phyloP scores from a whole-genome alignment of 2,113 vertebrate genomes.

The Oxyura jamaicensis region DNA sequence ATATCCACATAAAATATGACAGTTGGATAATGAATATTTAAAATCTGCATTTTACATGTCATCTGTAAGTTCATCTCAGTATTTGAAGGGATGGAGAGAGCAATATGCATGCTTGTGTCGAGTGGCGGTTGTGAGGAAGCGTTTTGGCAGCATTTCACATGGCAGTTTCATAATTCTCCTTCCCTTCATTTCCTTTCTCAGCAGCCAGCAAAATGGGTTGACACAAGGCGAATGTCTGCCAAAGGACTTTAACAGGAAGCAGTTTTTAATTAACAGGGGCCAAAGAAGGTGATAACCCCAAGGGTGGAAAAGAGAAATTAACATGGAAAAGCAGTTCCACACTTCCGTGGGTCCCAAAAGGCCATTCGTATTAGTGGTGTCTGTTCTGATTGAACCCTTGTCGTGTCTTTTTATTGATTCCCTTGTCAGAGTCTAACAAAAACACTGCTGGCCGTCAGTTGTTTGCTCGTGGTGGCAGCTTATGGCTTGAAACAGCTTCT shows the following conservation, averaged over 20 bases:
- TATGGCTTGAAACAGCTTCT: conserved; percentile 46
- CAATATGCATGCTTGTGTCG: neutral
- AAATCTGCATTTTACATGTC: neutral
- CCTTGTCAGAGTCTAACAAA: conserved; percentile 78
- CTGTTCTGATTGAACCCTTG: conserved; percentile 81
- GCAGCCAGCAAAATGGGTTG: conserved; percentile 70
- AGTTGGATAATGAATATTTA: neutral
- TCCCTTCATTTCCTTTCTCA: conserved; percentile 46
- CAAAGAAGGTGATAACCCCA: conserved; percentile 79
- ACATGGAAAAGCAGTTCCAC: conserved; percentile 80
- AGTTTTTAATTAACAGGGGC: conserved; percentile 84
- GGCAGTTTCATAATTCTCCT: neutral
- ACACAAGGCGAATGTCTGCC: conserved; percentile 72
- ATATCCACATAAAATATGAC: neutral
- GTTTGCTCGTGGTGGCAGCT: conserved; percentile 52
- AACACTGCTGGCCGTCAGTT: conserved; percentile 64
- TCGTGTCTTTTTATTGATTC: conserved; percentile 81
- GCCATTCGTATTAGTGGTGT: conserved; percentile 75
- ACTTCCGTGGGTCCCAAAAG: conserved; percentile 72
- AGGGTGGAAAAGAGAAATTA: conserved; percentile 75
- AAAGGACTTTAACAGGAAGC: conserved; percentile 77
- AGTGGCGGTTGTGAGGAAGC: neutral
- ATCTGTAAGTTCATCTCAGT: neutral
- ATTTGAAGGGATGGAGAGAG: neutral
- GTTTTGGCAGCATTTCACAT: conserved; percentile 19